Evolutionary conservation across 2,113 vertebrate genomes (phyloP).

Genomic region (Silurus glanis): DNA sequence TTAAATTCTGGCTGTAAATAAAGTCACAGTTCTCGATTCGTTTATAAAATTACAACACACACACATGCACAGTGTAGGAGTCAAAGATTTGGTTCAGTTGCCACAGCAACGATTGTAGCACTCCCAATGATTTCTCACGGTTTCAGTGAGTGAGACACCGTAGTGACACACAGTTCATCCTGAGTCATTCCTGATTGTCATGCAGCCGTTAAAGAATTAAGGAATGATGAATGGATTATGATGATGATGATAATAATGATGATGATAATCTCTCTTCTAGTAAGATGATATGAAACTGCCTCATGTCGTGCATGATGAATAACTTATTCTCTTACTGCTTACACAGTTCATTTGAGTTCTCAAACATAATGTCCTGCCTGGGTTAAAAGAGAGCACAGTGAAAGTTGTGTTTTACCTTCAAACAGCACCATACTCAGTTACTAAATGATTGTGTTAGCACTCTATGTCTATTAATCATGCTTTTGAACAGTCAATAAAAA

Average conservation of each 20-base stretch:
- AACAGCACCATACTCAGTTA: not conserved
- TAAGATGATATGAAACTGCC: conserved; percentile 28
- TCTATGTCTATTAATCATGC: not conserved
- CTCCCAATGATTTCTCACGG: conserved; percentile 31
- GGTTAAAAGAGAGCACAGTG: not conserved
- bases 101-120: conserved; percentile 38
- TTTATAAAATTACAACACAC: conserved; percentile 20
- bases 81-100: conserved; percentile 33
- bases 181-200: conserved; percentile 46
- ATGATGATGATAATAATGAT: conserved; percentile 17
- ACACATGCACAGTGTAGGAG: conserved; percentile 8
- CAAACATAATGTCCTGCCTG: not conserved
- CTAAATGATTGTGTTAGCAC: not conserved
- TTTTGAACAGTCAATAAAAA: not conserved
- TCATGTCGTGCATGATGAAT: conserved; percentile 8
- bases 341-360: not conserved
- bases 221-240: conserved; percentile 31
- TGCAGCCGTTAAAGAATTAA: conserved; percentile 13
- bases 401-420: not conserved
- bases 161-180: conserved; percentile 40
- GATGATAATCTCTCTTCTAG: conserved; percentile 20
- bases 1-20: conserved; percentile 7
- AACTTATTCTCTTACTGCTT: not conserved
- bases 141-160: conserved; percentile 32
- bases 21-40: conserved; percentile 30